Base-by-base conservation (phyloP, 2,888 invertebrate genomes). In the Heteromyza rotundicornis region DNA sequence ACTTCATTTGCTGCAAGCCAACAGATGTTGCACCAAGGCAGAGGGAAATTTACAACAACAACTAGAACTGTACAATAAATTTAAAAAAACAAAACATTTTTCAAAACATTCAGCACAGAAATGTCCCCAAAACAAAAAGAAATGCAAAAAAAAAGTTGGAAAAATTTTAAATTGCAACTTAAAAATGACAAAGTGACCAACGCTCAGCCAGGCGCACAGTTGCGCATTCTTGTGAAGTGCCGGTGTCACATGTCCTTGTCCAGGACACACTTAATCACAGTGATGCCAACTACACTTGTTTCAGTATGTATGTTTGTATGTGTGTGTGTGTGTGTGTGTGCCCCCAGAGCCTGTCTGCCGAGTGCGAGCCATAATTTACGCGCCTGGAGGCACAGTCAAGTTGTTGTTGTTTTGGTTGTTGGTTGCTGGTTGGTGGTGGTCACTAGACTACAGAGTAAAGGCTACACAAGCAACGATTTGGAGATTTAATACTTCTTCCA, bases 91-190 rank as follows among this genome's bases (percentile, higher is more conserved):
- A 51, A 27, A 27, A 27, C 10, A 10, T 27, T 7, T 10, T 27
- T 27, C 7, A 7, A 7, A 7, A 10, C 27, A 7, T 27, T 27
- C 10, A 7, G 27, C 10, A 27, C 27, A 5, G 27, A 27, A 27
- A 5, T 27, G 27, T 10, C 27, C 10, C 3, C 35, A 50, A 32
- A 47, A 47, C 17, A 47, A 17, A 20, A 14, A 56, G 20, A 44
- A 59, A 23, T 40, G 35, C 50, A 58, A 51, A 23, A 36, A 14
- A 57, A 27, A 32, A 49, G 19, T 23, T 10, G 27, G 10, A 40
- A n/a, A 1, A 20, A 50, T 47, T 57, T 75, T 72, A 75, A 74
- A 75, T 74, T 76, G 76, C 76, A 76, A 73, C 72, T 76, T 74
- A 64, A 68, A 53, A 75, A 70, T 72, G 70, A 74, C 72, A 77